These are phyloP conservation scores for Intellagama lesueurii DNA, from an alignment of 2,797 vertebrate genomes.

Conservation along the genomic window DNA sequence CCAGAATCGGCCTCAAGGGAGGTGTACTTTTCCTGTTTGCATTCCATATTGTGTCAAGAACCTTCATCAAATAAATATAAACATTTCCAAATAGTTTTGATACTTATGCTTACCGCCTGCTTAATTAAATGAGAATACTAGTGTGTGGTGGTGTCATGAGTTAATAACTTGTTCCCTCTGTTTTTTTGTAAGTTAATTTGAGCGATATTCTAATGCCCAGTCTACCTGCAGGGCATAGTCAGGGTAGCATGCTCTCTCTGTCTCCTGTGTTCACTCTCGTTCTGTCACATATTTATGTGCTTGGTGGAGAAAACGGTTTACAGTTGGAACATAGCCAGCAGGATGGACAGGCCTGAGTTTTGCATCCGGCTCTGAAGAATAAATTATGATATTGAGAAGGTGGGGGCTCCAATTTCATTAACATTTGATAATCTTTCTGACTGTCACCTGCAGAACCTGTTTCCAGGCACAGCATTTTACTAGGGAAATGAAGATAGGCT, in stretches of 20 bases:
- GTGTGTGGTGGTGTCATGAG: background rate
- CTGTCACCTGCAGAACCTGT: background rate
- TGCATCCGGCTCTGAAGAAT: background rate
- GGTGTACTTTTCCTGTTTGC: background rate
- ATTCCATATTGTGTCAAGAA: background rate
- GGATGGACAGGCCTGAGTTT: background rate
- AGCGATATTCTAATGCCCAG: background rate
- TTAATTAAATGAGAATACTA: background rate
- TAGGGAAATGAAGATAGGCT: background rate
- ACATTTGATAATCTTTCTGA: background rate
- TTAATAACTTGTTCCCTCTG: background rate
- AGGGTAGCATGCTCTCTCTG: background rate
- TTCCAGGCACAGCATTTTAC: background rate
- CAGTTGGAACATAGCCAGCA: background rate
- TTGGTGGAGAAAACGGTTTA: background rate
- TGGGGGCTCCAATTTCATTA: background rate
- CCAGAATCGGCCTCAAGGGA: background rate
- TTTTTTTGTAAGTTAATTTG: background rate
- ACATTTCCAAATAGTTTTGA: background rate
- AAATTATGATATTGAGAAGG: background rate
- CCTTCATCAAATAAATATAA: background rate
- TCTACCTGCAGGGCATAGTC: background rate
- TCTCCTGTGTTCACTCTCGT: no score
- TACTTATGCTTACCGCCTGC: background rate
- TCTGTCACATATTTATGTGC: no score